A percentile compares a stretch with the other conserved stretches of the same genome.
phyloP scores from a whole-genome alignment of 2,797 vertebrate genomes.

The Falco biarmicus region DNA sequence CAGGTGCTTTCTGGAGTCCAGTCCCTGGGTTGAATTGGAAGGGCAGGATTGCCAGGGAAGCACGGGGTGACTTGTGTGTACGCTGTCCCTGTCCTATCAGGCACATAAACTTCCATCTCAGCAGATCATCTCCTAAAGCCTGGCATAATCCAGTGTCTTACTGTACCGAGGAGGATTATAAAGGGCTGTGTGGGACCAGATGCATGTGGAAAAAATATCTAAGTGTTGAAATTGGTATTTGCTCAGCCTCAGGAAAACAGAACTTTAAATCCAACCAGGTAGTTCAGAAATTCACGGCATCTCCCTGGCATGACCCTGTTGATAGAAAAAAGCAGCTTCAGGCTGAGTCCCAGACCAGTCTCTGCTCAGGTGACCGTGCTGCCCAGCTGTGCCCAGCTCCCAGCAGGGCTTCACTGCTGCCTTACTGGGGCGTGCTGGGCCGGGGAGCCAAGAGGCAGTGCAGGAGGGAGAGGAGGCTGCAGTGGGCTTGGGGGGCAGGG shows the following conservation, averaged over 20 bases:
- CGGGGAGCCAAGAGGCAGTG: accelerated
- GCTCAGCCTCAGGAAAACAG: background rate
- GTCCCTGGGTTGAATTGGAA: background rate
- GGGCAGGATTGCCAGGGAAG: background rate
- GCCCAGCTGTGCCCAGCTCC: background rate
- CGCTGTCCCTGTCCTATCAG: background rate
- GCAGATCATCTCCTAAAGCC: background rate
- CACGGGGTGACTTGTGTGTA: accelerated
- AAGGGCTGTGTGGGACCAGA: background rate
- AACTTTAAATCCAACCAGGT: background rate
- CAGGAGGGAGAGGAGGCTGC: background rate
- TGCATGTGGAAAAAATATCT: background rate
- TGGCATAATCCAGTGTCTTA: background rate
- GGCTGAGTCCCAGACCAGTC: background rate
- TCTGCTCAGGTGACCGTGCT: background rate
- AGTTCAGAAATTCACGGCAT: background rate
- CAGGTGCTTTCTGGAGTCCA: background rate
- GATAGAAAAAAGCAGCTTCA: background rate
- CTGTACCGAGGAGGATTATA: background rate
- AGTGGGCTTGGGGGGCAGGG: accelerated
- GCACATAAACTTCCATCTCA: background rate
- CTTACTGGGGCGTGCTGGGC: background rate
- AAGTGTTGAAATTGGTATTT: background rate
- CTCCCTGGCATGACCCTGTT: background rate
- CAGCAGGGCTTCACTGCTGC: accelerated